These are phyloP conservation scores for Oceanodroma leucorhoa DNA, from an alignment of 2,797 vertebrate species.

Conservation along the genomic window DNA sequence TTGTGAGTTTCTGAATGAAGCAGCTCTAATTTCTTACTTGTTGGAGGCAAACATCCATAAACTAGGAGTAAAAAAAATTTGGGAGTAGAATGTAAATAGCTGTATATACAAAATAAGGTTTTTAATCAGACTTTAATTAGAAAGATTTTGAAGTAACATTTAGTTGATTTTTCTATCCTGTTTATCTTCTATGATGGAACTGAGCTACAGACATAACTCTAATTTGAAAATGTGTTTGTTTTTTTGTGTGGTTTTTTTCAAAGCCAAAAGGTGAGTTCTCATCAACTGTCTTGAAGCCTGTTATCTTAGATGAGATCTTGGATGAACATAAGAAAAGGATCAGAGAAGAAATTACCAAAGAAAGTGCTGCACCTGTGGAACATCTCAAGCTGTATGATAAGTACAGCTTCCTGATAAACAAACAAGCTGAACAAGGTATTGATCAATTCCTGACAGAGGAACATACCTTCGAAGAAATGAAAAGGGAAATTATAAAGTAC, in stretches of 20 bases:
- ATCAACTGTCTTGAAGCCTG: constrained; percentile 76
- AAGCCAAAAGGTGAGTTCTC: constrained; percentile 69
- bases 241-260: background rate
- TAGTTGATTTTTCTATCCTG: background rate
- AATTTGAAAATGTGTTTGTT: background rate
- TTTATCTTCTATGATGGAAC: background rate
- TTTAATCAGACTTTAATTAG: background rate
- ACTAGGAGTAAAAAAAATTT: background rate
- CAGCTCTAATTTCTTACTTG: background rate
- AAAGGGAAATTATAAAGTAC: constrained; percentile 81
- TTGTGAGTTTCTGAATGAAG: background rate
- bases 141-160: background rate
- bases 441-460: constrained; percentile 80
- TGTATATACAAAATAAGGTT: background rate
- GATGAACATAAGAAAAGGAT: constrained; percentile 77
- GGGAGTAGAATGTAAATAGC: background rate
- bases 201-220: background rate
- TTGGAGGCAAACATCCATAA: background rate
- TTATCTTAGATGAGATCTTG: constrained; percentile 83
- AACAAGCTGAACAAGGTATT: constrained; percentile 80
- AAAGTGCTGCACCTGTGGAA: constrained; percentile 77
- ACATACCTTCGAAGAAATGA: constrained; percentile 81
- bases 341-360: constrained; percentile 70
- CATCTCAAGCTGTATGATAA: constrained; percentile 84
- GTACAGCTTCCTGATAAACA: constrained; percentile 80